These are phyloP conservation scores for Heliocidaris tuberculata DNA, from an alignment of 35 echinoderm and acorn worm species.

Conservation along the genomic window DNA sequence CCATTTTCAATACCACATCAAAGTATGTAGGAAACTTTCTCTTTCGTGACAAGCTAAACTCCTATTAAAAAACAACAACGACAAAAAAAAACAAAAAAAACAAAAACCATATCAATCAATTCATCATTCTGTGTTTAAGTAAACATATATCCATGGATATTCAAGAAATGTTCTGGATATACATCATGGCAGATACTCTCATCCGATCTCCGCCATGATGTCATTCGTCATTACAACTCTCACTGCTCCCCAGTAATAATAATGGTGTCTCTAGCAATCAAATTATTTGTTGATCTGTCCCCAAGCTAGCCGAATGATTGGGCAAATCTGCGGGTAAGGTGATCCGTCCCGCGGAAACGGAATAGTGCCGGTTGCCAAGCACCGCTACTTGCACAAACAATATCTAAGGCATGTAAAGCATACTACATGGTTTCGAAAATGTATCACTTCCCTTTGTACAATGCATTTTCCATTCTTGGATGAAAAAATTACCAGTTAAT, in stretches of 20 bases:
- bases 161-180: neutral
- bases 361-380: neutral
- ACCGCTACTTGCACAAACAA: neutral
- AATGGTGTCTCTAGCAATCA: neutral
- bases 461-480: neutral
- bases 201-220: neutral
- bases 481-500: too few relatives aligned
- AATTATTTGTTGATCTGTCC: conserved; percentile 18
- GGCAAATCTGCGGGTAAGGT: neutral
- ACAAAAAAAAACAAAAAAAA: too few relatives aligned
- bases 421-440: neutral
- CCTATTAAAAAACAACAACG: too few relatives aligned
- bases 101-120: too few relatives aligned
- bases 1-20: too few relatives aligned
- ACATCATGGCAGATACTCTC: neutral
- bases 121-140: too few relatives aligned
- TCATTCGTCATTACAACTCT: neutral
- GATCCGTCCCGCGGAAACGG: neutral
- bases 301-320: conserved; percentile 1
- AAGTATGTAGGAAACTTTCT: too few relatives aligned
- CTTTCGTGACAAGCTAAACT: too few relatives aligned
- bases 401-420: neutral
- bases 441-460: too few relatives aligned
- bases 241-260: neutral
- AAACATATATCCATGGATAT: neutral